phyloP scores from a whole-genome alignment of 2,797 vertebrate species.

The Sphenopsis melanotis region DNA sequence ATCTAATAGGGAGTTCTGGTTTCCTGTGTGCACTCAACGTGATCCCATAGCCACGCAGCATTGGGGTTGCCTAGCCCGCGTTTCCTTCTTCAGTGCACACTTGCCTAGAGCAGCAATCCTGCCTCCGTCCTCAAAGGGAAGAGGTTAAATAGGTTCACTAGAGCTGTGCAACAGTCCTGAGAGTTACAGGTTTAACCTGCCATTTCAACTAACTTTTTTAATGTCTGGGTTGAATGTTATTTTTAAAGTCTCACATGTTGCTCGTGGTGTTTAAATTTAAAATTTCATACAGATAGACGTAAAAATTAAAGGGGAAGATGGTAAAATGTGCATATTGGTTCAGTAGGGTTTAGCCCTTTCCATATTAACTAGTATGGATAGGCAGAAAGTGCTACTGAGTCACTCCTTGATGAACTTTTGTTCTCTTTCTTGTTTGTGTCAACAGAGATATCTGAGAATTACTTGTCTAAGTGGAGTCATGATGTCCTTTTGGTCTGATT shows the following conservation, averaged over 20 bases:
- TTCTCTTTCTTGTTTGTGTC: neutral
- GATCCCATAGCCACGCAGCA: accelerated
- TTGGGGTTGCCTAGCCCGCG: neutral
- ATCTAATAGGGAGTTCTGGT: neutral
- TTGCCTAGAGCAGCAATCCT: neutral
- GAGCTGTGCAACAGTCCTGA: neutral
- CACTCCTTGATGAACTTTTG: neutral
- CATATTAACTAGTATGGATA: accelerated
- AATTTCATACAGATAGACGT: accelerated
- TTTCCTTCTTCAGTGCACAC: neutral
- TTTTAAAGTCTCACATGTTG: neutral
- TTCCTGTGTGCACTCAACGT: neutral
- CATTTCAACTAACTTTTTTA: neutral
- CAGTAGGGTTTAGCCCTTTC: accelerated
- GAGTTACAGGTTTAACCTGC: neutral
- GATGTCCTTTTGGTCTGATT: neutral
- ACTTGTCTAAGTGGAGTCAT: neutral
- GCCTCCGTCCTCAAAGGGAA: neutral
- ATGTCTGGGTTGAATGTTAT: neutral
- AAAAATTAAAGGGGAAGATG: neutral
- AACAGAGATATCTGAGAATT: neutral
- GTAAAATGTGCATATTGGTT: accelerated
- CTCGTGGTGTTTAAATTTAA: neutral
- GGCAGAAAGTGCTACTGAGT: neutral
- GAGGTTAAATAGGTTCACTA: neutral